Conservation (phyloP, 2,797 vertebrate genomes). For the Monodelphis domestica region DNA sequence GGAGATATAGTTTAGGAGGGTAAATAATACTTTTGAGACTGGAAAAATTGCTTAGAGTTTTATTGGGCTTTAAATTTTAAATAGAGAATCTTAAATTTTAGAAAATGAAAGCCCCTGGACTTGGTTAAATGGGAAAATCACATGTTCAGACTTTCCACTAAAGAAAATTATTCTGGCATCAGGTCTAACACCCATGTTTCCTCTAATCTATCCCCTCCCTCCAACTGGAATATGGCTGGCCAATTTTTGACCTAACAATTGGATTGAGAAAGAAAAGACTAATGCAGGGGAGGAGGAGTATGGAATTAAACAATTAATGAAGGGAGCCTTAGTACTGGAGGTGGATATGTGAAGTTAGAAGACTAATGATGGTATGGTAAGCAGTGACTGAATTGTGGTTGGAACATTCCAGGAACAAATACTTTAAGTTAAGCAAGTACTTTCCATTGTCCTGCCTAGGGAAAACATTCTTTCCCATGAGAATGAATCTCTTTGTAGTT, state of each 20-base stretch:
- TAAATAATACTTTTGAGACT: background rate
- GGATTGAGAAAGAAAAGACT: background rate
- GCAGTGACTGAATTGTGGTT: background rate
- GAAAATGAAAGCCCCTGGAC: background rate
- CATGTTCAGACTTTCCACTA: background rate
- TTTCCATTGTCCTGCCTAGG: background rate
- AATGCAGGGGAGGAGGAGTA: background rate
- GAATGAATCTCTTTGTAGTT: background rate
- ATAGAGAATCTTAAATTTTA: background rate
- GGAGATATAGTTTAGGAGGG: background rate
- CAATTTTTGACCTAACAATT: background rate
- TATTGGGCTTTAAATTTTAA: background rate
- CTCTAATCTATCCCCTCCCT: background rate
- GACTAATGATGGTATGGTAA: background rate
- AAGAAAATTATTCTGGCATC: background rate
- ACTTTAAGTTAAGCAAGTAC: background rate
- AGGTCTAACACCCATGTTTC: background rate
- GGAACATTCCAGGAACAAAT: background rate
- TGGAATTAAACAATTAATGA: background rate
- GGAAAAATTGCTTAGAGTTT: background rate
- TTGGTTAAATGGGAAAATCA: background rate
- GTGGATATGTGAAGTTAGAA: background rate
- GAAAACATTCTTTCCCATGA: background rate
- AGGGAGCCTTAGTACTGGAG: background rate
- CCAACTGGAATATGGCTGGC: background rate